phyloP scores from a whole-genome alignment of 92 coral and sea anemone species.

The Plumapathes pennacea region DNA sequence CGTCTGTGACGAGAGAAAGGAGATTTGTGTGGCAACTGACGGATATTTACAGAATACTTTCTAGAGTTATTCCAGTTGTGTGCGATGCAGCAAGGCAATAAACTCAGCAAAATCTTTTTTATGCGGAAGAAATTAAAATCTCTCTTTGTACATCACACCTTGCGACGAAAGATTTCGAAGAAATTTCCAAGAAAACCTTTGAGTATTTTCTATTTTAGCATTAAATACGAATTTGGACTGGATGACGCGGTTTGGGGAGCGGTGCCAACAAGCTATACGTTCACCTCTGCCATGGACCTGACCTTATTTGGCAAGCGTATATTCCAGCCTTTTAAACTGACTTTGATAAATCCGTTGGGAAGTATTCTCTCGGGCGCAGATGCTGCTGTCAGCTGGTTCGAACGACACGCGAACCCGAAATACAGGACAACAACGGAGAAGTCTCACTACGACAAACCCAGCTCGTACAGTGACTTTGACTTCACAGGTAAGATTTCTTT shows the following conservation, averaged over 20 bases:
- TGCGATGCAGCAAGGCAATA: too few relatives aligned
- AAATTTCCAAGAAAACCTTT: too few relatives aligned
- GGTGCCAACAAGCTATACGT: slow-evolving; percentile 36
- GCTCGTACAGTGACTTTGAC: slow-evolving; percentile 90
- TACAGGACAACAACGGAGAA: slow-evolving; percentile 77
- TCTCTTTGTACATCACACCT: too few relatives aligned
- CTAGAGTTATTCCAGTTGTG: too few relatives aligned
- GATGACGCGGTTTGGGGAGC: slow-evolving; percentile 54
- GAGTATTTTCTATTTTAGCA: too few relatives aligned
- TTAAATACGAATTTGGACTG: slow-evolving; percentile 87
- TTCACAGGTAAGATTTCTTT: slow-evolving; percentile 67
- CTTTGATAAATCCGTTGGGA: slow-evolving; percentile 61
- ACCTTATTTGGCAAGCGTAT: slow-evolving; percentile 93
- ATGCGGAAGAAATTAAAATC: too few relatives aligned
- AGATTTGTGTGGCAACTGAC: too few relatives aligned
- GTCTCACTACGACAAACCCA: slow-evolving; percentile 86
- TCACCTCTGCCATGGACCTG: slow-evolving; percentile 91
- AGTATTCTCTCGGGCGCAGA: slow-evolving; percentile 67
- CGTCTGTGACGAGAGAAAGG: too few relatives aligned
- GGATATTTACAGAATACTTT: too few relatives aligned
- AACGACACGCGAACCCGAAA: slow-evolving; percentile 80
- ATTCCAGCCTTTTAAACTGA: slow-evolving; percentile 63
- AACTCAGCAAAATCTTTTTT: too few relatives aligned
- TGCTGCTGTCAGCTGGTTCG: slow-evolving; percentile 68
- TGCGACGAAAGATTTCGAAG: too few relatives aligned